phyloP scores from a whole-genome alignment of 2,113 vertebrate species.

The Anthoscopus minutus region DNA sequence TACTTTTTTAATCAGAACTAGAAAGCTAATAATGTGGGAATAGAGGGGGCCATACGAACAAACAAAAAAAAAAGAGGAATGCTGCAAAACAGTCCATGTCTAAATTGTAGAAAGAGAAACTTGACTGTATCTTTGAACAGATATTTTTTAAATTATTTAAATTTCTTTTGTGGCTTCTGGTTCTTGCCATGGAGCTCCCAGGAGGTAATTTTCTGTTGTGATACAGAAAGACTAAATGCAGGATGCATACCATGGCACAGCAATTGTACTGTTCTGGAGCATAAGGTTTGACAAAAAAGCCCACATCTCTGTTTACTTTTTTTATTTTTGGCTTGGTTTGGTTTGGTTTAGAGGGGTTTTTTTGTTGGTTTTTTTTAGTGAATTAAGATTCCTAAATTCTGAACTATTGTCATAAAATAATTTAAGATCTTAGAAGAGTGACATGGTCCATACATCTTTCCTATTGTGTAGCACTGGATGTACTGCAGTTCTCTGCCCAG shows the following conservation, averaged over 20 bases:
- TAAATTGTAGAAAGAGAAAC: neutral
- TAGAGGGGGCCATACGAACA: neutral
- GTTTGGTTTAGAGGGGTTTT: neutral
- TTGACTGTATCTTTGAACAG: neutral
- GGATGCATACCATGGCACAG: neutral
- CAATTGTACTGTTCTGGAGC: neutral
- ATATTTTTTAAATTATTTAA: neutral
- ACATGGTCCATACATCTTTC: neutral
- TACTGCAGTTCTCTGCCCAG: neutral
- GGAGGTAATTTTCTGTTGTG: neutral
- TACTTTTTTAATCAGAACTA: neutral
- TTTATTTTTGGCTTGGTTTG: no score
- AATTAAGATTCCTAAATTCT: neutral
- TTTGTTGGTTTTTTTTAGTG: no score
- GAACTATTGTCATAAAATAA: neutral
- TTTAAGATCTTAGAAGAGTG: neutral
- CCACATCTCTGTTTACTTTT: neutral
- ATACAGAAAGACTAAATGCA: neutral
- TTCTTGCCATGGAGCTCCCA: neutral
- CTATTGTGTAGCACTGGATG: neutral
- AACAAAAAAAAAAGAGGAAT: neutral
- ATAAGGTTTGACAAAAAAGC: neutral
- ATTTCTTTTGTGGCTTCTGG: neutral
- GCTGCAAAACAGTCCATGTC: neutral
- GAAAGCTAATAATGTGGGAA: neutral